A percentile compares a stretch with the other conserved stretches of the same genome.
Conservation (phyloP, 2,113 vertebrate genomes). For the Poeciliopsis turrubarensis region DNA sequence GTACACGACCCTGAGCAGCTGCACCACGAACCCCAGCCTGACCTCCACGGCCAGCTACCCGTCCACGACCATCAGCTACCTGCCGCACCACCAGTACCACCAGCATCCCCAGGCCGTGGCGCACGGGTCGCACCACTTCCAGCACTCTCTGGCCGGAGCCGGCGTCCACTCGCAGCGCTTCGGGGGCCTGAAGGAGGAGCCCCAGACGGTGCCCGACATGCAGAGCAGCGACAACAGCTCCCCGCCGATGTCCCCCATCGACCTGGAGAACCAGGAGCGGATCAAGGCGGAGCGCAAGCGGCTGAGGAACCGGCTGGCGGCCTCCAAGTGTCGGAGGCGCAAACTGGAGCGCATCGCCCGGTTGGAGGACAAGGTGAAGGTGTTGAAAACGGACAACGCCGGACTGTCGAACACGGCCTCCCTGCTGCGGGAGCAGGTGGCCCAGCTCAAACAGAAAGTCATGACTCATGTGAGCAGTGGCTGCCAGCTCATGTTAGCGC, state of each 20-base stretch:
- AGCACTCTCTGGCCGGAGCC: slow-evolving; percentile 67
- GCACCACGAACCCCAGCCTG: slow-evolving; percentile 73
- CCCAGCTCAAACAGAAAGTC: slow-evolving; percentile 92
- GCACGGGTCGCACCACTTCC: slow-evolving; percentile 79
- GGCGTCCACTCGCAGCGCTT: slow-evolving; percentile 74
- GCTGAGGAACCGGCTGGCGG: slow-evolving; percentile 89
- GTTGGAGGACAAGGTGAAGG: slow-evolving; percentile 92
- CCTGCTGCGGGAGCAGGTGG: slow-evolving; percentile 89
- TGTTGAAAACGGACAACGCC: slow-evolving; percentile 89
- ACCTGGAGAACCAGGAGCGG: slow-evolving; percentile 91
- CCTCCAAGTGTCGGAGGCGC: slow-evolving; percentile 91
- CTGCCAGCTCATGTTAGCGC: slow-evolving; percentile 89
- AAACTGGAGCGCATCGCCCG: slow-evolving; percentile 94
- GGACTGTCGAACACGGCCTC: slow-evolving; percentile 89
- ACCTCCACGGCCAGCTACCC: slow-evolving; percentile 78
- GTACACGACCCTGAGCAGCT: slow-evolving; percentile 89
- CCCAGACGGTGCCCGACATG: slow-evolving; percentile 89
- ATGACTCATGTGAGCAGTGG: slow-evolving; percentile 92
- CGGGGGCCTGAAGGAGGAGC: slow-evolving; percentile 86
- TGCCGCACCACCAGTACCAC: slow-evolving; percentile 84
- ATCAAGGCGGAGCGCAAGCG: slow-evolving; percentile 91
- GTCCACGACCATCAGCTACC: slow-evolving; percentile 81
- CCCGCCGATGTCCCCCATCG: slow-evolving; percentile 89
- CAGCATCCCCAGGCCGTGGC: slow-evolving; percentile 78
- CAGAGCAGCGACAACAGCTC: slow-evolving; percentile 83